Base-by-base conservation (phyloP, 2,113 vertebrate genomes). In the Cinclus cinclus region DNA sequence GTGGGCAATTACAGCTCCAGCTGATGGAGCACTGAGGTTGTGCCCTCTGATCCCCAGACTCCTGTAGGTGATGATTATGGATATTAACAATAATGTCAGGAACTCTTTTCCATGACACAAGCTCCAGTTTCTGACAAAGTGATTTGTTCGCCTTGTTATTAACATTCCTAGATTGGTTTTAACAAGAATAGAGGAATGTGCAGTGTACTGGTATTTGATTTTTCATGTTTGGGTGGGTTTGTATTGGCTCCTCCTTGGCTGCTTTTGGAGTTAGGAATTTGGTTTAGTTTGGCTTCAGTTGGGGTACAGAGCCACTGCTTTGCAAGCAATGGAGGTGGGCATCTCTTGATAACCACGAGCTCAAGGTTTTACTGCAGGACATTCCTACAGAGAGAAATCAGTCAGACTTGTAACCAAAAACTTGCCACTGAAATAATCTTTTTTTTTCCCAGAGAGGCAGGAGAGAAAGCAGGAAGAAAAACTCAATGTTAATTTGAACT, bases 101-200 rank as follows among this genome's bases (percentile, higher is more conserved):
- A 88, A 27, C n/a, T 46, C 59, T 95, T 49, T 90, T 78, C 71
- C 31, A 10, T 53, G 78, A 83, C 71, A 93, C 30, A n/a, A 73
- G 64, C 50, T 73, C 64, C 85, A 90, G 75, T 30, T 90, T 82
- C 74, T 69, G 69, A 76, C 84, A 96, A 77, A 70, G 94, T 78
- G 78, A 90, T 92, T 58, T 73, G 39, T 86, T 41, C 50, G 28
- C 76, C 64, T 18, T 50, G 46, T 83, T 95, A 81, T 92, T 95
- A 94, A 81, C 79, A 53, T 81, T 88, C 60, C 79, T 69, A 7
- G 47, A 22, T 83, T 18, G 67, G 89, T 83, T 90, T 92, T 81
- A 94, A 88, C 79, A 59, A 86, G 92, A 84, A 68, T 0, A 47
- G 39, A 86, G 42, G 68, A 82, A 78, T 14, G 71, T 18, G 27